These are phyloP conservation scores for Ctenicera cuprea DNA, from an alignment of 2,888 invertebrate genomes.

Conservation along the genomic window DNA sequence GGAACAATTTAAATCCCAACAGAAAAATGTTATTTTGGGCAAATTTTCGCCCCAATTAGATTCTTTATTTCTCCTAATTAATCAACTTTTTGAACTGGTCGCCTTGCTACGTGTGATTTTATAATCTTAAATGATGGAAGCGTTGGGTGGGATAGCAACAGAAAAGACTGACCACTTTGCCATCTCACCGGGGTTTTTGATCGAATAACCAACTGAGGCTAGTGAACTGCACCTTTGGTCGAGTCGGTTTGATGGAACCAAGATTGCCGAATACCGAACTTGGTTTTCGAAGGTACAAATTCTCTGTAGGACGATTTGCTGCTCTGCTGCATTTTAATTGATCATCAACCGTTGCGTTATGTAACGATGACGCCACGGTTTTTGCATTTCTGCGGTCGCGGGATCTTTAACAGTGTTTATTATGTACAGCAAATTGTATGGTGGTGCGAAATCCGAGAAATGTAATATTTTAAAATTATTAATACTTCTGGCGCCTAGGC, in stretches of 20 bases:
- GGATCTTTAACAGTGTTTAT: slow-evolving; percentile 38
- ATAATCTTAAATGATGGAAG: neutral
- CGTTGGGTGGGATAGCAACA: slow-evolving; percentile 23
- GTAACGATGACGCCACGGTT: slow-evolving; percentile 38
- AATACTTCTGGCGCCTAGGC: too few species aligned
- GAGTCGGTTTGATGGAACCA: slow-evolving; percentile 25
- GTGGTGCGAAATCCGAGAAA: neutral
- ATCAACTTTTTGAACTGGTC: slow-evolving; percentile 3
- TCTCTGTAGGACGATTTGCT: slow-evolving; percentile 35
- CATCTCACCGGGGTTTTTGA: slow-evolving; percentile 38
- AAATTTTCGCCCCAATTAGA: neutral
- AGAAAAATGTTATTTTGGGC: too few species aligned
- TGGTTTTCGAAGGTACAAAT: slow-evolving; percentile 29
- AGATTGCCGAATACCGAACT: slow-evolving; percentile 32
- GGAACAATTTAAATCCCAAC: too few species aligned
- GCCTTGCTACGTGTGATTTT: neutral
- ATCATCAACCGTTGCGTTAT: slow-evolving; percentile 37
- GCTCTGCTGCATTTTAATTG: slow-evolving; percentile 45
- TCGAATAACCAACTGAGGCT: slow-evolving; percentile 35
- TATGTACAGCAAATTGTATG: slow-evolving; percentile 4
- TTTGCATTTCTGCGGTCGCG: slow-evolving; percentile 39
- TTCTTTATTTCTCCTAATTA: neutral
- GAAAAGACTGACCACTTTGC: slow-evolving; percentile 25
- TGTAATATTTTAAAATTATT: neutral
- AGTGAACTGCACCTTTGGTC: slow-evolving; percentile 35